A percentile compares a stretch with the other conserved stretches of the same genome.
Conservation (phyloP, 2,113 vertebrate genomes). For the Scortum barcoo region DNA sequence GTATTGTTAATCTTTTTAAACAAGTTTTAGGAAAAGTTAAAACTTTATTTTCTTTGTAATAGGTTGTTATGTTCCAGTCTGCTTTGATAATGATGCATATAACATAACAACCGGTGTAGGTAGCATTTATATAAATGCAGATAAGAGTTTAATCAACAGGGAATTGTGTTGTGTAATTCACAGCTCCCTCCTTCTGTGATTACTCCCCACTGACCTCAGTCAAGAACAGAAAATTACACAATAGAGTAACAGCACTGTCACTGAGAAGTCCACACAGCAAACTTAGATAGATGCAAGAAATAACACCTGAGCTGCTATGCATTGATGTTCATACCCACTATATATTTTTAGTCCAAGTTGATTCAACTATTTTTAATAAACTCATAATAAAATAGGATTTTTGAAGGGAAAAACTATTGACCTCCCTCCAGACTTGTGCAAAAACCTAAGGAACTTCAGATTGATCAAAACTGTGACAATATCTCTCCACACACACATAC, state of each 20-base stretch:
- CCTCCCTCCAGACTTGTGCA: background rate
- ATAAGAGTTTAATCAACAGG: background rate
- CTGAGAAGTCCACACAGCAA: background rate
- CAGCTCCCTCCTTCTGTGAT: background rate
- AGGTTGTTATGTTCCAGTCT: background rate
- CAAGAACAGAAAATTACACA: background rate
- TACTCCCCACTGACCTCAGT: background rate
- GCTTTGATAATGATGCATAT: background rate
- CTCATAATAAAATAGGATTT: background rate
- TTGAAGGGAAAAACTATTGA: background rate
- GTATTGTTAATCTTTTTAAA: background rate
- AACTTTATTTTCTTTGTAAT: background rate
- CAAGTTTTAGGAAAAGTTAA: background rate
- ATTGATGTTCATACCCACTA: background rate
- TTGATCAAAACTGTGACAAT: constrained; percentile 58
- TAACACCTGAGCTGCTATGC: background rate
- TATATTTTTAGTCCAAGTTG: background rate
- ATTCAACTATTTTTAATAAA: constrained; percentile 5
- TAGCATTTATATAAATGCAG: background rate
- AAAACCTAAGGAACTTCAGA: background rate
- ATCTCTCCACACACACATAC: constrained; percentile 54
- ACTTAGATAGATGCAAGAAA: background rate
- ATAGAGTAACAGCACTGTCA: too few species aligned
- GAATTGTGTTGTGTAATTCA: background rate
- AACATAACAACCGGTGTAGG: background rate